Percentiles rank a stretch among this genome's conserved stretches.
Evolutionary conservation across 2,797 vertebrate species (phyloP).

Genomic region (Naso thynnoides): DNA sequence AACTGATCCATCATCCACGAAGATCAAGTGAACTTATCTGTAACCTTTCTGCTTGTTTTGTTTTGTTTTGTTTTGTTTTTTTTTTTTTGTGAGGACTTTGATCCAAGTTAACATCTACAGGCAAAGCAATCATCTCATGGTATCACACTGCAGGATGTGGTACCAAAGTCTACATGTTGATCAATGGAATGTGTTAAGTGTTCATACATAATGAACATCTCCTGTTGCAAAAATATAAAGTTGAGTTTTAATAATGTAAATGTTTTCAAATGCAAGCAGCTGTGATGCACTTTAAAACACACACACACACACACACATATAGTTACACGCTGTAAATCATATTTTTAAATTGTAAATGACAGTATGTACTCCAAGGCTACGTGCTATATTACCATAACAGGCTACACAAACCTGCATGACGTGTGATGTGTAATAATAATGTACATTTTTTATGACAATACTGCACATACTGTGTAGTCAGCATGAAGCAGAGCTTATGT

Average conservation of each 20-base stretch:
- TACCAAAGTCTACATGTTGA: background rate
- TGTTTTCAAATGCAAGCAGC: background rate
- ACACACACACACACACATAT: background rate
- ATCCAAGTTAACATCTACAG: background rate
- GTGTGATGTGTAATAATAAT: background rate
- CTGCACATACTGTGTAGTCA: background rate
- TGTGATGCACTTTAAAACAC: background rate
- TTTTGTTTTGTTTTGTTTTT: too few species aligned
- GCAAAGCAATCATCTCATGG: background rate
- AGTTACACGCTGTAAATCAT: background rate
- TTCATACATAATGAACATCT: background rate
- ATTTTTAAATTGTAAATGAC: background rate
- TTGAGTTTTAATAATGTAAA: background rate
- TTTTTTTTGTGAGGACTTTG: background rate
- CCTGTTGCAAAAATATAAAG: background rate
- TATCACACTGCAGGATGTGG: background rate
- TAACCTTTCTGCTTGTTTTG: constrained; percentile 16
- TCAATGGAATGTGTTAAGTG: background rate
- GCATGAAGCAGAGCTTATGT: background rate
- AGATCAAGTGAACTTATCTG: background rate
- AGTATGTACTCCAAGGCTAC: background rate
- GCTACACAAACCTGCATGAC: too few species aligned
- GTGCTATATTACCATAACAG: background rate
- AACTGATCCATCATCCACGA: background rate
- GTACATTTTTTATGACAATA: background rate